Conservation (phyloP, 2,797 vertebrate species). For the Anomalospiza imberbis region DNA sequence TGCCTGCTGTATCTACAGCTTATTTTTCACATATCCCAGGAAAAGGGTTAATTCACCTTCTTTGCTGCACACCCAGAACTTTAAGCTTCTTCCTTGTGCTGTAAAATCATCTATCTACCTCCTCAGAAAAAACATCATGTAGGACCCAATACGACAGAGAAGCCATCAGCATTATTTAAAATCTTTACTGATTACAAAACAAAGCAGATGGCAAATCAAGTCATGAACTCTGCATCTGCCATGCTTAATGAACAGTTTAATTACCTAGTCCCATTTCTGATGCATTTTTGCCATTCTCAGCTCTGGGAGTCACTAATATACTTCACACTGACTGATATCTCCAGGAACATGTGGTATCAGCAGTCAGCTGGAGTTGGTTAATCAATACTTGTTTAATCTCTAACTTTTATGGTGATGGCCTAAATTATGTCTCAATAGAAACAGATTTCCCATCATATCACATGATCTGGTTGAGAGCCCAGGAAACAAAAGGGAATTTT, state of each 20-base stretch:
- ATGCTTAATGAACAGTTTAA: conserved; percentile 55
- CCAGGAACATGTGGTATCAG: conserved; percentile 37
- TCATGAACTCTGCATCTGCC: conserved; percentile 36
- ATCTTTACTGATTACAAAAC: conserved; percentile 44
- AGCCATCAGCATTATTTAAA: background rate
- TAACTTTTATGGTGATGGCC: conserved; percentile 11
- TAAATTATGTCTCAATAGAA: background rate
- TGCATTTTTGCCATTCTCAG: background rate
- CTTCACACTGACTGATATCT: conserved; percentile 40
- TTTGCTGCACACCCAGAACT: background rate
- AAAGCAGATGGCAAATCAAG: conserved; percentile 34
- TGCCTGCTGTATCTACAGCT: background rate
- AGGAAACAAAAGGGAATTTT: conserved; percentile 19
- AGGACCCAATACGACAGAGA: background rate
- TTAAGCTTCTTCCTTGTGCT: background rate
- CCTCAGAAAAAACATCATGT: background rate
- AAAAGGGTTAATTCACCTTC: background rate
- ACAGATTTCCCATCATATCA: background rate
- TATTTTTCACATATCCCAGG: background rate
- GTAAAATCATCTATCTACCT: background rate
- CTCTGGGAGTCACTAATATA: background rate
- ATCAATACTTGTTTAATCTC: conserved; percentile 59
- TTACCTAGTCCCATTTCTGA: conserved; percentile 26
- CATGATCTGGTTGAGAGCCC: background rate
- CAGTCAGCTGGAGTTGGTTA: conserved; percentile 43